These are phyloP conservation scores for Anoplolepis gracilipes DNA, from an alignment of 1,140 invertebrate species.

Conservation along the genomic window DNA sequence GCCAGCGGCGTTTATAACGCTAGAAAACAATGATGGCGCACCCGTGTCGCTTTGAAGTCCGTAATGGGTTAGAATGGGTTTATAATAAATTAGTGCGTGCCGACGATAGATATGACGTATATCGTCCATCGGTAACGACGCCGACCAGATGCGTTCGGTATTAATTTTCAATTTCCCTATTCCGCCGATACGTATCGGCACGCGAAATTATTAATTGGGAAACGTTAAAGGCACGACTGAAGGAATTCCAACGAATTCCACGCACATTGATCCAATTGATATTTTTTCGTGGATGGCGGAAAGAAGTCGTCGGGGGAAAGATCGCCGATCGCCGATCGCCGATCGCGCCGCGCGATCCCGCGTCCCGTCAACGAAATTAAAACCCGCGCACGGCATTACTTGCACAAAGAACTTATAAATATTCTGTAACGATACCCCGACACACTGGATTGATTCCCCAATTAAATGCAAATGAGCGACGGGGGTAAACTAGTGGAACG, in stretches of 20 bases:
- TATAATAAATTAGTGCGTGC: constrained; percentile 57
- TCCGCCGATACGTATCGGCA: constrained; percentile 52
- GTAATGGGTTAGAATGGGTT: constrained; percentile 56
- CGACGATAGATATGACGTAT: constrained; percentile 52
- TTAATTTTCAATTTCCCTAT: constrained; percentile 53
- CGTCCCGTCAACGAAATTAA: constrained; percentile 65
- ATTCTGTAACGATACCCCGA: constrained; percentile 73
- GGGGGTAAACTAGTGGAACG: constrained; percentile 49
- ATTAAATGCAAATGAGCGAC: constrained; percentile 75
- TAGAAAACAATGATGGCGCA: constrained; percentile 59
- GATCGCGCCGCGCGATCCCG: not conserved
- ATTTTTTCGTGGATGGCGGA: not conserved
- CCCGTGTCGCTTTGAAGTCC: constrained; percentile 50
- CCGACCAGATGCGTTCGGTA: constrained; percentile 32
- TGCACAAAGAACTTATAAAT: constrained; percentile 72
- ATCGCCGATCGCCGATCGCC: constrained; percentile 29
- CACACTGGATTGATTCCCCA: constrained; percentile 73
- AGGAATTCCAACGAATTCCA: not conserved
- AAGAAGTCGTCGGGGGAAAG: constrained; percentile 61
- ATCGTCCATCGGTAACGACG: constrained; percentile 28
- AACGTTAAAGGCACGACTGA: constrained; percentile 52
- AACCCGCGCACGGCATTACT: constrained; percentile 55
- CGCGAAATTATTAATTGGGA: constrained; percentile 68
- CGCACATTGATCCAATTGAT: not conserved
- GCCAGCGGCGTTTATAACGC: constrained; percentile 47